Base-by-base conservation (phyloP, 2,797 vertebrate species). In the Argyrosomus regius region DNA sequence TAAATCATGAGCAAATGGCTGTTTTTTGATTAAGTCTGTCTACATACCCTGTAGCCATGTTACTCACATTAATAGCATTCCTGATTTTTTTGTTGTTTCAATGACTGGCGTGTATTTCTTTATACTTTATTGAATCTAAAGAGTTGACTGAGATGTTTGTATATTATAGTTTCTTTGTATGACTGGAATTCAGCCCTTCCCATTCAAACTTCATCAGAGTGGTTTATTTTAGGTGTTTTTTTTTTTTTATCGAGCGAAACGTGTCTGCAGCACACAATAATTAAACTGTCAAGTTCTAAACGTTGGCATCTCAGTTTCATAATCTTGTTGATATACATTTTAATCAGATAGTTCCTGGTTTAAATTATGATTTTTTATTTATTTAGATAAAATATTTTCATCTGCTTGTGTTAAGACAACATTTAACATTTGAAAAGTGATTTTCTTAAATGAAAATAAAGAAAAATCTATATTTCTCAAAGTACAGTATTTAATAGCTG, bases 31-130 rank as follows among this genome's bases (percentile, higher is more conserved):
- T 45, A 59, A 77, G 39, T 66, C 60, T 58, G 57, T 45, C 3
- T 68, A 16, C 13, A n/a, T 16, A 7, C 13, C 56, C 67, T 56
- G 68, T 45, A 60, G 68, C 28, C 46, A 52, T 71, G 35, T 18
- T 56, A 60, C 69, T 77, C 52, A 64, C 60, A 64, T 58, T 60
- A 20, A 50, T 45, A 56, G 2, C n/a, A 5, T 53, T 62, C 52
- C n/a, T 66, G 60, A 66, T 84, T 82, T 77, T 75, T 67, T 46
- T 69, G 3, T 59, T 53, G 28, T 67, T 62, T 50, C 39, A 68
- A 53, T 69, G 14, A 31, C 10, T 46, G 24, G 9, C 13, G 43
- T 74, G 39, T 41, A 56, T 65, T 60, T 31, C 59, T 54, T 13
- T 24, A 7, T 24, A 43, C 12, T 39, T 57, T 39, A 26, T 28